Base-by-base conservation (phyloP, 2,888 invertebrate genomes). In the Eutolmus rufibarbis region DNA sequence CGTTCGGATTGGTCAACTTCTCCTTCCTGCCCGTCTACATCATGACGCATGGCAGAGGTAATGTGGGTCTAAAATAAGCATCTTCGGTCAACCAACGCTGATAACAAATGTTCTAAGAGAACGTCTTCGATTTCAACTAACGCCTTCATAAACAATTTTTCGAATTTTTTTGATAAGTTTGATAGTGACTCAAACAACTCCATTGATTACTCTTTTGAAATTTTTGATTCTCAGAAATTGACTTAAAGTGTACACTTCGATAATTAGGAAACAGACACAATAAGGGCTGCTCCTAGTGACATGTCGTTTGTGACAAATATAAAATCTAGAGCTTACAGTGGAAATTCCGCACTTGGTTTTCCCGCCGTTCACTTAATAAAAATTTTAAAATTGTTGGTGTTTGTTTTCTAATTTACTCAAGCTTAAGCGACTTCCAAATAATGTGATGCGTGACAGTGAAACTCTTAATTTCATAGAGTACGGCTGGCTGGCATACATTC, bases 1-100 rank as follows among this genome's bases (percentile, higher is more conserved):
- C 96, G 34, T 96, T 97, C 87, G 97, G 96, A 74, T 95, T 97
- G 87, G 96, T 96, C 88, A 96, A 96, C 91, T 95, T 97, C 79
- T 96, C 96, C 95, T 94, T 97, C 90, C 96, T 97, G 91, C 96
- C 91, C 1, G 90, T 91, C 85, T 91, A 90, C 88, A 91, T 90
- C 3, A 88, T 91, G 19, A 88, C 90, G 23, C 89, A 90, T 14
- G 91, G 91, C 57, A 92, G 92, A 88, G 90, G 92, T 92, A 90
- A 4, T 34, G 34, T 34, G 34, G 34, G 5, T 34, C 34, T 34
- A 34, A 23, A 86, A 57, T 66, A 23, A 12, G 34, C 5, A 66
- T 19, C 12, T 66, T 66, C 2, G 28, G 40, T 31, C 14, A 34
- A 16, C 28, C 56, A 28, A 81, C 4, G 2, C n/a, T 19, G 14